phyloP scores from a whole-genome alignment of 1,140 invertebrate species.

The Drosophila varians region DNA sequence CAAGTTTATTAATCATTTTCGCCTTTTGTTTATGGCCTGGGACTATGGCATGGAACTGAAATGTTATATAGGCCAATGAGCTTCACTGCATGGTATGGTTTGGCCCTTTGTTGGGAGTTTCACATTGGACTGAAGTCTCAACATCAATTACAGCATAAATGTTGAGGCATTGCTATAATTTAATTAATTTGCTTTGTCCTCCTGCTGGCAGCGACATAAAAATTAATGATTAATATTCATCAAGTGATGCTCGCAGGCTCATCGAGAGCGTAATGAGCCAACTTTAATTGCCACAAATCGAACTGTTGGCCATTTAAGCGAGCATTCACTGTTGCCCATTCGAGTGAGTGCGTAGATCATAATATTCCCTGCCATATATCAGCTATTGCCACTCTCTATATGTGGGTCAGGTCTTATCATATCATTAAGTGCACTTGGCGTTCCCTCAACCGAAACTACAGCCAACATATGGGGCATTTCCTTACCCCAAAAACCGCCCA shows the following conservation, averaged over 20 bases:
- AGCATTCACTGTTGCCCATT: conserved; percentile 19
- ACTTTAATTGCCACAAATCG: conserved; percentile 49
- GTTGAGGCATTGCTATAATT: conserved; percentile 46
- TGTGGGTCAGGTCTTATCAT: conserved; percentile 58
- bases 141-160: conserved; percentile 46
- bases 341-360: conserved; percentile 21
- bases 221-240: conserved; percentile 68
- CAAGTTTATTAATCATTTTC: conserved; percentile 51
- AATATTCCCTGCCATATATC: neutral
- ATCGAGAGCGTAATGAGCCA: conserved; percentile 19
- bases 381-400: conserved; percentile 9
- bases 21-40: conserved; percentile 31
- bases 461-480: conserved; percentile 31
- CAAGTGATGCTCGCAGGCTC: conserved; percentile 23
- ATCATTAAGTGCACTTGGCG: conserved; percentile 73
- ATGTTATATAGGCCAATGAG: conserved; percentile 55
- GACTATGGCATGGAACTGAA: conserved; percentile 4
- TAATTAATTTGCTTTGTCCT: conserved; percentile 67
- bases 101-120: conserved; percentile 18
- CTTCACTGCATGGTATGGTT: conserved; percentile 22
- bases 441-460: conserved; percentile 42
- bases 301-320: conserved; percentile 48
- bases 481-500: neutral
- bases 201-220: conserved; percentile 35
- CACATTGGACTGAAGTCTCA: too few species aligned